Conservation (phyloP, 2,113 vertebrate genomes). For the Saiga tatarica region DNA sequence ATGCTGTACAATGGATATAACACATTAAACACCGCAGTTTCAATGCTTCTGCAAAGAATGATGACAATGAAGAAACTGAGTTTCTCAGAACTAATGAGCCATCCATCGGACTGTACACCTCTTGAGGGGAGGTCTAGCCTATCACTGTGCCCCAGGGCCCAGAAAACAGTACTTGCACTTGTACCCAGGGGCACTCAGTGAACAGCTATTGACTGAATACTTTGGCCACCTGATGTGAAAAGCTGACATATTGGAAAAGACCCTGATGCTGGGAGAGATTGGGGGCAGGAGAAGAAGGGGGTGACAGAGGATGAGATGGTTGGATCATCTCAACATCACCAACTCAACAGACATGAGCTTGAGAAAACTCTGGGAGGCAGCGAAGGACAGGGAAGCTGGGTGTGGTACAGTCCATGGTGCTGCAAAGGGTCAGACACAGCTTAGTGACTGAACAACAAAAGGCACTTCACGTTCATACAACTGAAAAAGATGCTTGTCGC, state of each 20-base stretch:
- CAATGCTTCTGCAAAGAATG: background rate
- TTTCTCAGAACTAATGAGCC: background rate
- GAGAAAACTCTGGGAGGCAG: background rate
- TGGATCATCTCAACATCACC: background rate
- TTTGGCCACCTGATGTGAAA: background rate
- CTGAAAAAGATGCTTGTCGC: background rate
- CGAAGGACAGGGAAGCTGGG: background rate
- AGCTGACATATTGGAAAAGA: background rate
- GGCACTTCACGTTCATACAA: background rate
- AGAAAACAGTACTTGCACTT: background rate
- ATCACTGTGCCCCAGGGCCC: background rate
- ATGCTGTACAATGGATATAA: background rate
- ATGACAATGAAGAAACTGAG: background rate
- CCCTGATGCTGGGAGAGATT: background rate
- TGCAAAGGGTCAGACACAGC: background rate
- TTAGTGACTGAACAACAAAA: background rate
- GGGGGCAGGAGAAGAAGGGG: background rate
- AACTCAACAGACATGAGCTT: background rate
- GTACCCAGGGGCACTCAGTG: background rate
- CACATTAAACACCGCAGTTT: background rate
- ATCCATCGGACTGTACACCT: accelerated
- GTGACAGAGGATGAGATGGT: background rate
- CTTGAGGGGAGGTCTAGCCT: background rate
- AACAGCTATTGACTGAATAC: background rate
- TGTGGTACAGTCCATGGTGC: background rate